Base-by-base conservation (phyloP, 2,113 vertebrate species). In the Nestor notabilis region DNA sequence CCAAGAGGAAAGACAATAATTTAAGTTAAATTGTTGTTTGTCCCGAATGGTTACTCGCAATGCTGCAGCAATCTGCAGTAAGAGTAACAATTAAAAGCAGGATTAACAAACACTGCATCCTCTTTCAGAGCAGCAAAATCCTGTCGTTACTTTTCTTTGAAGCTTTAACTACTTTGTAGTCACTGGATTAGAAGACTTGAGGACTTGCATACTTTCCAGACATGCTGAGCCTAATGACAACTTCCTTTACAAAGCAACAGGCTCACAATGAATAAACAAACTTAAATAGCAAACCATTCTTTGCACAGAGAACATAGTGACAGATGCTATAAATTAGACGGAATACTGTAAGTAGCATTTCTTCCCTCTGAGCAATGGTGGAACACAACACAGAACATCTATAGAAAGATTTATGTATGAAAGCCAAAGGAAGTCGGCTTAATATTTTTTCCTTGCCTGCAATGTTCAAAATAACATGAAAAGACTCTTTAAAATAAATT, bases 241-340 rank as follows among this genome's bases (percentile, higher is more conserved):
- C 88, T 95, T 97, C 96, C 94, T 97, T 97, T 95, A 93, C 86
- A 96, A 97, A 97, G 91, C 86, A 96, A 84, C 65, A 87, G 83
- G 46, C 84, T 92, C 79, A 78, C 90, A 94, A 83, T 81, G 93
- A 95, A 96, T 93, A 96, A 97, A 96, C 85, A 93, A 96, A 93
- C 89, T 87, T 96, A 97, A 97, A 93, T 85, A 94, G 87, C 85
- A 95, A 96, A 52, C 64, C 66, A 79, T 90, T 93, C 77, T 90
- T 79, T 43, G 65, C 84, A 79, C 49, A 85, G 85, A 93, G 71
- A 85, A 83, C 66, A 64, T 6, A 74, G 53, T 90, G 86, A 88
- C 93, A 97, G 95, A 95, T 93, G 95, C 83, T 95, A 66, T 79
- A 96, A 94, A 95, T 96, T 94, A 97, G 52, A 74, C 13, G 53